phyloP scores from a whole-genome alignment of 2,797 vertebrate species.

The Rhodeus uyekii region DNA sequence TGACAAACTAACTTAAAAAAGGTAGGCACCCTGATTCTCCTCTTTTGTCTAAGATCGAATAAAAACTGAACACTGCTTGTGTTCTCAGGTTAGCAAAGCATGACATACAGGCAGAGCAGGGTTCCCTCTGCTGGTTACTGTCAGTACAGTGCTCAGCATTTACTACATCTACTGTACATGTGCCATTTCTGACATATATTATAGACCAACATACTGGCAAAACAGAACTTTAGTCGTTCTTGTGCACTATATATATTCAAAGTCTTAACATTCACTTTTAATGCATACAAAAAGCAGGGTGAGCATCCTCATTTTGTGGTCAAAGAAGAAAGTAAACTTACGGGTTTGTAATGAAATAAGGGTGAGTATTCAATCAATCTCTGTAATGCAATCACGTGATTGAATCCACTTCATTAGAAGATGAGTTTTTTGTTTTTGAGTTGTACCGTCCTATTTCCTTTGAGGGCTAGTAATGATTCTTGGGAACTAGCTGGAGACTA shows the following conservation, averaged over 20 bases:
- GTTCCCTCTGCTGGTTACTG: slow-evolving; percentile 34
- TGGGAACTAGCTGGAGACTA: slow-evolving; percentile 22
- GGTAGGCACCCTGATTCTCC: neutral
- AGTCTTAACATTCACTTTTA: neutral
- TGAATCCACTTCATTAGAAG: slow-evolving; percentile 56
- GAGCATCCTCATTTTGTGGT: neutral
- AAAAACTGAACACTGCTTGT: neutral
- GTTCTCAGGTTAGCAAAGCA: neutral
- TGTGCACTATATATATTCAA: neutral
- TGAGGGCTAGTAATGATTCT: slow-evolving; percentile 52
- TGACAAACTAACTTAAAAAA: neutral
- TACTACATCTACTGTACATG: too few species aligned
- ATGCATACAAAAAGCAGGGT: neutral
- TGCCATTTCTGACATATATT: neutral
- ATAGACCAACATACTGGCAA: neutral
- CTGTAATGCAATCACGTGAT: slow-evolving; percentile 48
- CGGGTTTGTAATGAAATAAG: neutral
- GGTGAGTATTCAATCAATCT: neutral
- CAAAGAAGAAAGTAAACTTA: neutral
- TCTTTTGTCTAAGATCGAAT: neutral
- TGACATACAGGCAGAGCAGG: neutral
- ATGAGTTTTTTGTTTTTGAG: slow-evolving; percentile 62
- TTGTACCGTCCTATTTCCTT: slow-evolving; percentile 47
- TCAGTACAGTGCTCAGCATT: neutral
- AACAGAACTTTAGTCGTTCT: neutral